These are phyloP conservation scores for Hippocampus barbouri DNA, from an alignment of 2,113 vertebrate species.

Conservation along the genomic window DNA sequence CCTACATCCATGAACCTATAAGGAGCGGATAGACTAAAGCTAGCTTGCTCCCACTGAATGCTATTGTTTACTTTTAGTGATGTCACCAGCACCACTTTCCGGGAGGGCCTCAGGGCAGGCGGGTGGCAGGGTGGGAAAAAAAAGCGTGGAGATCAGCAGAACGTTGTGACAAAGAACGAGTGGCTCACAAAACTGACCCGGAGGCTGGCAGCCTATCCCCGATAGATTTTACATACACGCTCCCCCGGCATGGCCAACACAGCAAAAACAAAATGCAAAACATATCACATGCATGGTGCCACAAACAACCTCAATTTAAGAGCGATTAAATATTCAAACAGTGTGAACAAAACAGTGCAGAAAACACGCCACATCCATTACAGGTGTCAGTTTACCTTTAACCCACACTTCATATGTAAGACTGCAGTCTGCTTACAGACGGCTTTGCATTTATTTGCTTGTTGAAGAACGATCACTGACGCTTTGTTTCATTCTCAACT, in stretches of 20 bases:
- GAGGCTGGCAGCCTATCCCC: slow-evolving; percentile 30
- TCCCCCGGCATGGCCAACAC: slow-evolving; percentile 26
- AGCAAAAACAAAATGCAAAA: slow-evolving; percentile 49
- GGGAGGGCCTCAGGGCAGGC: slow-evolving; percentile 61
- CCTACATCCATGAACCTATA: slow-evolving; percentile 23
- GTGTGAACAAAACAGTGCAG: not conserved
- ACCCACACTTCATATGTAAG: not conserved
- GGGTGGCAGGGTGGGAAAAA: slow-evolving; percentile 31
- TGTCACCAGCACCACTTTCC: slow-evolving; percentile 68
- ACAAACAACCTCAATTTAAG: not conserved
- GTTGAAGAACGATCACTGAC: not conserved
- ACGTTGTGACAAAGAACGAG: slow-evolving; percentile 68
- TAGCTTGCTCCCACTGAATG: slow-evolving; percentile 43
- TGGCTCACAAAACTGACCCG: slow-evolving; percentile 63
- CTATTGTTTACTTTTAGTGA: slow-evolving; percentile 68
- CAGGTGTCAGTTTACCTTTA: not conserved
- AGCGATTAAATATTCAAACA: not conserved
- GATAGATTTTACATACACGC: slow-evolving; percentile 36
- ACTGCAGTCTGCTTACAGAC: not conserved
- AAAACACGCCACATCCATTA: slow-evolving; percentile 11
- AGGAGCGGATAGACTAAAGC: slow-evolving; percentile 11
- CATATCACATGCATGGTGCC: slow-evolving; percentile 7
- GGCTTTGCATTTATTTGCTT: slow-evolving; percentile 4
- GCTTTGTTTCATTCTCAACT: not conserved
- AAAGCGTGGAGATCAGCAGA: slow-evolving; percentile 72